These are phyloP conservation scores for Tichodroma muraria DNA, from an alignment of 2,113 vertebrate genomes.

Conservation along the genomic window DNA sequence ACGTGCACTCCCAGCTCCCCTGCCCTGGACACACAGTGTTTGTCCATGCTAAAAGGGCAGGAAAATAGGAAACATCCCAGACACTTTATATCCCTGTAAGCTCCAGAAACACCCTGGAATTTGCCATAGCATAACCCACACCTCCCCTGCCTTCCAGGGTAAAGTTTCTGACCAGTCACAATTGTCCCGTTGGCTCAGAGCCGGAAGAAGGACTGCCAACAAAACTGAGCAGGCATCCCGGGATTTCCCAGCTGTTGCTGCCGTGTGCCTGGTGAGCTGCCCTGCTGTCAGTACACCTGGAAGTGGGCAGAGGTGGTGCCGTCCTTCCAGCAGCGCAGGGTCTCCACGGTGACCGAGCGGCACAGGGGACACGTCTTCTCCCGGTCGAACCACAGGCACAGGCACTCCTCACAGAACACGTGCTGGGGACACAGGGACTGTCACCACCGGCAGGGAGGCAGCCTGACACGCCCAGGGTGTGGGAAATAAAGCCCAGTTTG, in stretches of 20 bases:
- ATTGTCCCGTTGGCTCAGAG: not conserved
- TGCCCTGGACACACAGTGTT: not conserved
- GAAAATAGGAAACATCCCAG: not conserved
- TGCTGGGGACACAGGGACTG: conserved; percentile 72
- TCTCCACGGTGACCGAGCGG: conserved; percentile 84
- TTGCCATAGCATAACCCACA: not conserved
- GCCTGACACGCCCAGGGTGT: accelerated
- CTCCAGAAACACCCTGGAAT: not conserved
- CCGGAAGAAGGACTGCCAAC: not conserved
- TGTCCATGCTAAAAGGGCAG: not conserved
- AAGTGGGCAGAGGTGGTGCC: conserved; percentile 96
- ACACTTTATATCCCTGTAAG: not conserved
- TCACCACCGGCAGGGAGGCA: accelerated
- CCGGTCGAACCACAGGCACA: conserved; percentile 94
- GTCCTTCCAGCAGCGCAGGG: conserved; percentile 93
- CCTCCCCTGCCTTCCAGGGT: not conserved
- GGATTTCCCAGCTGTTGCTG: not conserved
- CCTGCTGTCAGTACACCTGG: conserved; percentile 82
- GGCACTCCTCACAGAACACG: conserved; percentile 95
- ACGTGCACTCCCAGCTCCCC: not conserved
- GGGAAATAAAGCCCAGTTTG: not conserved
- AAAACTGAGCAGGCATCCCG: not conserved
- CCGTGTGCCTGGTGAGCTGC: accelerated
- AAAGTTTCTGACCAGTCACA: not conserved
- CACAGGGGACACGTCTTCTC: conserved; percentile 93